Conservation (phyloP, 35 echinoderm and acorn worm species). For the Apostichopus parvimensis region DNA sequence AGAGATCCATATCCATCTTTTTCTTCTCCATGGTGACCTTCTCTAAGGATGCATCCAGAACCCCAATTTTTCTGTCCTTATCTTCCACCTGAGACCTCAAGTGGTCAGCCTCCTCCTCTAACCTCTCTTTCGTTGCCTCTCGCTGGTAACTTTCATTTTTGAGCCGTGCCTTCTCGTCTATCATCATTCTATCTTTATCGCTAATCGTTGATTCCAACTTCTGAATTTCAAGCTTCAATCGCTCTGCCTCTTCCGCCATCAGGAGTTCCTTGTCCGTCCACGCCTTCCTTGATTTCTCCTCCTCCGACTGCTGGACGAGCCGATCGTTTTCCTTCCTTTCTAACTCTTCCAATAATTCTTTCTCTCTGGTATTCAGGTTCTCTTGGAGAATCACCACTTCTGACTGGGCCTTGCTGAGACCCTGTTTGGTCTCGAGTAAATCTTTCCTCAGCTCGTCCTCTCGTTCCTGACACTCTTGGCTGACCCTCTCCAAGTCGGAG, state of each 20-base stretch:
- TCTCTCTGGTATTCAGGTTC: background rate
- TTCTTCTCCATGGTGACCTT: constrained; percentile 14
- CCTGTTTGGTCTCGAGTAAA: constrained; percentile 39
- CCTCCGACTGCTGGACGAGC: background rate
- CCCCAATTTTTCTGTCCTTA: background rate
- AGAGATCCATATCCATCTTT: constrained; percentile 21
- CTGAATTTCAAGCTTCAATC: constrained; percentile 17
- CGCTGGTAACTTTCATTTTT: constrained; percentile 24
- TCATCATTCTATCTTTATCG: background rate
- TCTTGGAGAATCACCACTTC: background rate
- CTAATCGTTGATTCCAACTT: background rate
- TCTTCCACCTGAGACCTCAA: background rate
- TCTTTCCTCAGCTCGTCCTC: constrained; percentile 37
- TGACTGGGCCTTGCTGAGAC: constrained; percentile 29
- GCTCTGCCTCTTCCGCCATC: background rate
- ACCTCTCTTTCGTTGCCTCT: background rate
- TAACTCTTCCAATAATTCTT: constrained; percentile 20
- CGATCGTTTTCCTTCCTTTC: constrained; percentile 6
- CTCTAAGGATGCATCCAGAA: constrained; percentile 9
- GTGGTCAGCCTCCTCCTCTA: constrained; percentile 5
- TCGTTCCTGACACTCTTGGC: background rate
- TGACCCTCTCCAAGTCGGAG: background rate
- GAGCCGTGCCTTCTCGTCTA: background rate
- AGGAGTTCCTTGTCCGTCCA: background rate
- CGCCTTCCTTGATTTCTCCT: background rate